Conservation (phyloP, 2,888 invertebrate species). For the Poecilobothrus nobilitatus region DNA sequence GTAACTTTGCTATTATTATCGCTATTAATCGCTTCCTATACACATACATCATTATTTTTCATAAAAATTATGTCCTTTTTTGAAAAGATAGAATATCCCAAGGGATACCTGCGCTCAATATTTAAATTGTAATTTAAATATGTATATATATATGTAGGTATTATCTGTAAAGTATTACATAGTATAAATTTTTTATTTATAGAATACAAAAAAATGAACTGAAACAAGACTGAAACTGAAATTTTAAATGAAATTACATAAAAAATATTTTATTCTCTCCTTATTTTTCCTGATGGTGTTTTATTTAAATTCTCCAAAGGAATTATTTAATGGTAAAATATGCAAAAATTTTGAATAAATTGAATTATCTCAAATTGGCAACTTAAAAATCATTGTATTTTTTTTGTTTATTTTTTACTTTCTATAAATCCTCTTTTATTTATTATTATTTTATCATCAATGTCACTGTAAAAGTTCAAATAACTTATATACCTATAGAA, state of each 20-base stretch:
- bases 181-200: too few relatives aligned
- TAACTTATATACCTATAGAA: too few relatives aligned
- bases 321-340: neutral
- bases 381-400: neutral
- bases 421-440: too few relatives aligned
- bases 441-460: too few relatives aligned
- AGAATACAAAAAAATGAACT: too few relatives aligned
- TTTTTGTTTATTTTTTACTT: neutral
- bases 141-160: neutral
- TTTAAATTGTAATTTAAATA: neutral
- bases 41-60: neutral
- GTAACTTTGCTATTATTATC: too few relatives aligned
- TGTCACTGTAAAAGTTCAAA: too few relatives aligned
- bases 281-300: too few relatives aligned
- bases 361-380: constrained; percentile 1
- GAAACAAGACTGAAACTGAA: too few relatives aligned
- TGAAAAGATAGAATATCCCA: neutral
- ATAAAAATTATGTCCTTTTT: neutral
- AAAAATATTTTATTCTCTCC: too few relatives aligned
- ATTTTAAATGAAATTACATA: too few relatives aligned
- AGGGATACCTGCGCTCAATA: neutral
- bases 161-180: neutral
- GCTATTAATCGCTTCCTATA: neutral
- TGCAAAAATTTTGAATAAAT: neutral
- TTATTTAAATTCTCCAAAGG: neutral